A percentile compares a stretch with the other conserved stretches of the same genome.
Evolutionary conservation across 2,888 invertebrate genomes (phyloP).

Genomic region (Brachyopa scutellaris): DNA sequence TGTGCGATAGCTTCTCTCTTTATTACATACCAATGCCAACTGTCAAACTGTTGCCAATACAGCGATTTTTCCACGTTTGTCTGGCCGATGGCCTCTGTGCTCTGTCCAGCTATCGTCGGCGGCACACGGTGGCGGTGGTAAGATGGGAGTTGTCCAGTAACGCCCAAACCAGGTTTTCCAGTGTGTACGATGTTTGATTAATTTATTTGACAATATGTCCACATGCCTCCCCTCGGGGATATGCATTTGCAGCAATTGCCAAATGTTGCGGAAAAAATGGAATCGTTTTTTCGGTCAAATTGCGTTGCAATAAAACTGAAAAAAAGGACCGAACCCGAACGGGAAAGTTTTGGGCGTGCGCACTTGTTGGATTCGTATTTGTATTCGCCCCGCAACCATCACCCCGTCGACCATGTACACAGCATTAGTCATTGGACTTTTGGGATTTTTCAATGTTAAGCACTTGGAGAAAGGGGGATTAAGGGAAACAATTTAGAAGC

Average conservation of each 20-base stretch:
- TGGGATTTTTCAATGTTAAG: slow-evolving; percentile 69
- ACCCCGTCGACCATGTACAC: background rate
- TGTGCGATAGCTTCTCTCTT: slow-evolving; percentile 53
- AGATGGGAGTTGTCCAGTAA: slow-evolving; percentile 48
- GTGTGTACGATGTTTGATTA: slow-evolving; percentile 70
- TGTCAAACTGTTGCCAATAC: slow-evolving; percentile 70
- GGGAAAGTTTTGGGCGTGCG: slow-evolving; percentile 67
- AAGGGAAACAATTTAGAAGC: slow-evolving; percentile 55
- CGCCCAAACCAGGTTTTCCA: slow-evolving; percentile 67
- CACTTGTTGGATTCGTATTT: slow-evolving; percentile 65
- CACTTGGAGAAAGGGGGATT: slow-evolving; percentile 48
- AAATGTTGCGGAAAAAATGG: slow-evolving; percentile 70
- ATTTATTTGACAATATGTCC: slow-evolving; percentile 72
- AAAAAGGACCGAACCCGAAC: slow-evolving; percentile 56
- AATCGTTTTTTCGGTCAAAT: slow-evolving; percentile 66
- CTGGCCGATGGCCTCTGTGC: slow-evolving; percentile 61
- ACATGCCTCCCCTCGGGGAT: slow-evolving; percentile 32
- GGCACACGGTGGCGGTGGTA: slow-evolving; percentile 17
- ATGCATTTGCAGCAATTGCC: slow-evolving; percentile 61
- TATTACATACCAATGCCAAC: slow-evolving; percentile 61
- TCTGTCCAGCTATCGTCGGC: background rate
- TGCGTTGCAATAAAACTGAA: slow-evolving; percentile 66
- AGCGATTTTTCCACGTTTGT: slow-evolving; percentile 51
- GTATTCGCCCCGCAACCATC: background rate
- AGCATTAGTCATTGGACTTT: slow-evolving; percentile 72